Base-by-base conservation (phyloP, 2,797 vertebrate genomes). In the Eupleurogrammus muticus region DNA sequence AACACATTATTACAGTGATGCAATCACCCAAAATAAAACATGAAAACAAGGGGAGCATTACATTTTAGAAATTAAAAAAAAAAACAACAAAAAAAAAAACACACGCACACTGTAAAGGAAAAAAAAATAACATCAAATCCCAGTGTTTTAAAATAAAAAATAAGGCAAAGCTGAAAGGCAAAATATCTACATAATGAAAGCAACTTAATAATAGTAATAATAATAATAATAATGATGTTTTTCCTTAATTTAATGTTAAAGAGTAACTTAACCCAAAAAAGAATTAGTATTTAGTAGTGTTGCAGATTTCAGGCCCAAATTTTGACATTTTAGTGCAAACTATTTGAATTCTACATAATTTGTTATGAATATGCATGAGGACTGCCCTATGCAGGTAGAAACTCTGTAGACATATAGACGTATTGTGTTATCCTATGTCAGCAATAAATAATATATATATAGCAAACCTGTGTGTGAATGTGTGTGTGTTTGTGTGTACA, bases 101-200 rank as follows among this genome's bases (percentile, higher is more conserved):
- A 82, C 19, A n/a, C n/a, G n/a, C n/a, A 75, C 53, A 69, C 3
- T 65, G 52, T 75, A 75, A 85, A 75, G 46, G 60, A n/a, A n/a
- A n/a, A n/a, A 83, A 81, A 77, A 69, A 48, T 81, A 81, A 71
- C 80, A 85, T 79, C 63, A 87, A 85, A 68, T 83, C 63, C 66
- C 70, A 83, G 77, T 81, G 52, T 68, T 85, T 86, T 54, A 23
- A 83, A 84, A 84, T 34, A 80, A 68, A 28, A 88, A 87, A 86
- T 82, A 92, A 92, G 88, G 89, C 90, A 82, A 90, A 90, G 78
- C 76, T 77, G 62, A 79, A 82, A 89, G 74, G 82, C 86, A 92
- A 80, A 79, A 48, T 73, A 90, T 84, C 80, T 87, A 89, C 58
- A 86, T 46, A 69, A 75, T 57, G 82, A 73, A 81, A 79, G 32